phyloP scores from a whole-genome alignment of 2,113 vertebrate genomes.

The Rhinogobius similis region DNA sequence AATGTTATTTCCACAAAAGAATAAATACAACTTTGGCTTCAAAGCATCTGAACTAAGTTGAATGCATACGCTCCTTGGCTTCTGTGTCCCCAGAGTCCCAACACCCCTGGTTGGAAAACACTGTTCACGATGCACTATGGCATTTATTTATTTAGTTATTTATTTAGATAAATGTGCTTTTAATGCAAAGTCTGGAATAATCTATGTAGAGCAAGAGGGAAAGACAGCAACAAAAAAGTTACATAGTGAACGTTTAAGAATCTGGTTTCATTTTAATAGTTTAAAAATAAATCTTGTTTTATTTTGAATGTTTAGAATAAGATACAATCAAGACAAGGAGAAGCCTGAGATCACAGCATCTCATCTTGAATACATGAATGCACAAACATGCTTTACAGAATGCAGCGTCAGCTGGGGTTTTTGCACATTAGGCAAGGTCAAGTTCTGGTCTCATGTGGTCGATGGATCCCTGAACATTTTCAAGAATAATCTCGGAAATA shows the following conservation, averaged over 20 bases:
- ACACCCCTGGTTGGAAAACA: no score
- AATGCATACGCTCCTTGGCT: no score
- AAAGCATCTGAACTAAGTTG: neutral
- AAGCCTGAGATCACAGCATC: conserved; percentile 47
- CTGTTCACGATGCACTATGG: no score
- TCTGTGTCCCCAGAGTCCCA: no score
- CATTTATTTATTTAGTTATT: no score
- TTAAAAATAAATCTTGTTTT: conserved; percentile 15
- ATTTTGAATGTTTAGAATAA: conserved; percentile 53
- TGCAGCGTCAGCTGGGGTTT: conserved; percentile 44
- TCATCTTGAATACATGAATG: conserved; percentile 70
- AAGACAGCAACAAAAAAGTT: neutral
- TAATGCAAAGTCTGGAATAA: no score
- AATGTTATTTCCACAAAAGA: neutral
- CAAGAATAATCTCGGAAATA: conserved; percentile 20
- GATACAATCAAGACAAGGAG: conserved; percentile 25
- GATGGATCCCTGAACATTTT: conserved; percentile 41
- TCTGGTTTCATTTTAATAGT: neutral
- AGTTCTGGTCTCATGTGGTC: conserved; percentile 32
- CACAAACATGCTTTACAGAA: conserved; percentile 37
- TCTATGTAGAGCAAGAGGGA: no score
- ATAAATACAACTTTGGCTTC: neutral
- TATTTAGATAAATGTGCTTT: no score
- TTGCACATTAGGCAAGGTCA: conserved; percentile 66
- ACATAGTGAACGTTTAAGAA: neutral